Conservation (phyloP, 1,140 invertebrate genomes). For the Oncopeltus fasciatus region DNA sequence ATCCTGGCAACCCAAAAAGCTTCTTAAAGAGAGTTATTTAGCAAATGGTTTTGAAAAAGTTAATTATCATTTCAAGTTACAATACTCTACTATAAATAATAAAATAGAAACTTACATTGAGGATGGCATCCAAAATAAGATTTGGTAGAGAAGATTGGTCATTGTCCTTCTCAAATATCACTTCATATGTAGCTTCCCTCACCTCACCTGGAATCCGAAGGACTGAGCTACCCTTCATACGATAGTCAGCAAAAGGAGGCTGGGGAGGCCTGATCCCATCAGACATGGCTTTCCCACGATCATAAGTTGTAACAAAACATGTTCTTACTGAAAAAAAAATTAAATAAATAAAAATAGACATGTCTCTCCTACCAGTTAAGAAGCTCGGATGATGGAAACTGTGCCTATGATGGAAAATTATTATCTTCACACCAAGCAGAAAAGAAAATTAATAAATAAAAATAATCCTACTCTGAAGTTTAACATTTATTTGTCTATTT, state of each 20-base stretch:
- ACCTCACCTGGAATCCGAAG: slow-evolving; percentile 50
- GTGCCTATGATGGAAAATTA: too few species aligned
- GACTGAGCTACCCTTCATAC: slow-evolving; percentile 41
- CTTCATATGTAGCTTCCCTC: slow-evolving; percentile 64
- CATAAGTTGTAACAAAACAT: slow-evolving; percentile 69
- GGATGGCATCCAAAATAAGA: slow-evolving; percentile 67
- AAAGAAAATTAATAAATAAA: too few species aligned
- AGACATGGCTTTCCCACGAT: slow-evolving; percentile 45
- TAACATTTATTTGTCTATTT: too few species aligned
- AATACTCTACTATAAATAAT: too few species aligned
- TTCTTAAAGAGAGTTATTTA: too few species aligned
- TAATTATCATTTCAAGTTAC: too few species aligned
- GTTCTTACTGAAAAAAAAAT: slow-evolving; percentile 30
- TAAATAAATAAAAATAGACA: not conserved
- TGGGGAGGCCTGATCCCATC: slow-evolving; percentile 28
- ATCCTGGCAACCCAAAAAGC: too few species aligned
- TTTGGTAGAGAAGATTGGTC: slow-evolving; percentile 70
- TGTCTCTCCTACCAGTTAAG: too few species aligned
- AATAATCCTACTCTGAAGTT: too few species aligned
- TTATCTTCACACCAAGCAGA: too few species aligned
- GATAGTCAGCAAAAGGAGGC: slow-evolving; percentile 52
- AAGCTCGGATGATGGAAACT: too few species aligned
- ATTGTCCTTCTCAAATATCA: slow-evolving; percentile 70
- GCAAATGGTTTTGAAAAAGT: too few species aligned
- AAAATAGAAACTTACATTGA: slow-evolving; percentile 53